Evolutionary conservation across 2,113 vertebrate genomes (phyloP), one percentile per base, ranked within the genome.

Genomic region (Lamprotornis superbus): DNA sequence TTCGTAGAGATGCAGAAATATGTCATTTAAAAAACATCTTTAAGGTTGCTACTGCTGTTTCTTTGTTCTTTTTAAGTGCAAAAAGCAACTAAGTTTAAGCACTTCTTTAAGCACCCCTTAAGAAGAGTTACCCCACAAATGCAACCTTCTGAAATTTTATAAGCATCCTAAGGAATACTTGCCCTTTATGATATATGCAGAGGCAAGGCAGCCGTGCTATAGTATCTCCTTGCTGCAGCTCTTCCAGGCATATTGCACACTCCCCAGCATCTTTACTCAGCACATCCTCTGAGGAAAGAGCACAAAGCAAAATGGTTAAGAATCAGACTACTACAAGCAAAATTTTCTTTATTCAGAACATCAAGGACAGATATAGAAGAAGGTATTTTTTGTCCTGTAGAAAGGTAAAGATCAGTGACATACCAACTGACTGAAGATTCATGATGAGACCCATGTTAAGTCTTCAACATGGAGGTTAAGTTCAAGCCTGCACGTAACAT

Each of bases 181-280:
- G 98, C 99, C 99, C 98, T 98, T 99, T 99, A 80, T 99, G 99
- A 93, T 99, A 99, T 97, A 99, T 99, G 98, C 99, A 99, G 95
- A 99, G 98, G 96, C 99, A 99, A 95, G 99, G 99, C 97, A 99
- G 98, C 33, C 99, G 98, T 60, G 99, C 99, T 92, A 99, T 99
- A 64, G 99, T 99, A 95, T 99, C 99, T 74, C 99, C 99, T 97
- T 99, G 99, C 69, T 98, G 97, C 96, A 99, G 94, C 74, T 99
- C 99, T 96, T 99, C 99, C 97, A 99, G 98, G 96, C 99, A 99
- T 98, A 99, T 99, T 89, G 99, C 98, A 98, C 99, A 99, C 97
- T 99, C 99, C 94, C 99, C 99, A 82, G 98, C 96, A 80, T 99
- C 99, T 98, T 99, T 99, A 77, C 97, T 97, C 96, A 99, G 98